Evolutionary conservation across 2,113 vertebrate genomes (phyloP), one percentile per base, ranked within the genome.

Genomic region (Nycticorax nycticorax): DNA sequence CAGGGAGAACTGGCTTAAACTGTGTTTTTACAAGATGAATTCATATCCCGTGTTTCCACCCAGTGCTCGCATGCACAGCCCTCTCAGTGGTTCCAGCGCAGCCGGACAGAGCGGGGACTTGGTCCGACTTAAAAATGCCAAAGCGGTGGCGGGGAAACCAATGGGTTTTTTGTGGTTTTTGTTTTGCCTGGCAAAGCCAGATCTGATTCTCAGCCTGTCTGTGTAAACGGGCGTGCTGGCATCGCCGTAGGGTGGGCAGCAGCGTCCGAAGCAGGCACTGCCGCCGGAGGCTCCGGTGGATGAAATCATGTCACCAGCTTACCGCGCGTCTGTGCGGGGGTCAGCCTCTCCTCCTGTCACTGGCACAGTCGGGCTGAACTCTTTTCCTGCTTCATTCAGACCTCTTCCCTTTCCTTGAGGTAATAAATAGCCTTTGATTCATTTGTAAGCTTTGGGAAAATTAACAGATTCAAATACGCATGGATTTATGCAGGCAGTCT

Each of bases 401-500:
- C 21, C 19, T 60, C 56, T 87, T 89, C n/a, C 72, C 28, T 91
- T 78, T 72, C 68, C 87, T 57, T 75, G 73, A 87, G 68, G 74
- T 85, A 63, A 41, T 45, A 88, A 92, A 77, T 64, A 73, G 56
- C 37, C 83, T 95, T 94, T 96, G 83, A 80, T 80, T 86, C 28
- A 35, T 53, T 82, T 91, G 66, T 82, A 79, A 92, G 77, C 85
- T 87, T 85, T 76, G 77, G 53, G 39, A 85, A 94, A 91, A 82
- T 27, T 17, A 95, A 43, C 30, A 12, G 66, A 82, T 93, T 96
- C 80, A 89, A 91, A 91, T 95, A 32, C 2, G 14, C 53, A 64
- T 62, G 62, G 81, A 78, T 94, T 85, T 94, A 94, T 91, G 91
- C 92, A 94, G 84, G 39, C 92, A 79, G 93, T 85, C 92, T 82